Evolutionary conservation across 2,797 vertebrate genomes (phyloP).

Genomic region (Protonibea diacanthus): DNA sequence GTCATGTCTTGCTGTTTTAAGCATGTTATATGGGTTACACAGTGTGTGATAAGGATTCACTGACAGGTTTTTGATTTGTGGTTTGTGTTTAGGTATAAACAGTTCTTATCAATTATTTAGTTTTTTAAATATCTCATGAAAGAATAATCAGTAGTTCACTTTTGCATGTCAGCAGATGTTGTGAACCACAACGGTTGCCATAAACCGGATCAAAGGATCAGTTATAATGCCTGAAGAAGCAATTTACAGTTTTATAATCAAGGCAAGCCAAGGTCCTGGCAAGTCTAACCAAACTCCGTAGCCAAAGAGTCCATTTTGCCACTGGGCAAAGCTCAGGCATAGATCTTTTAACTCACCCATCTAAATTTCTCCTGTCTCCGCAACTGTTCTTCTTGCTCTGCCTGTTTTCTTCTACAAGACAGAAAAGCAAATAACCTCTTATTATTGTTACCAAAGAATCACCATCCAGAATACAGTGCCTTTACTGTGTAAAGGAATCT

Average conservation of each 20-base stretch:
- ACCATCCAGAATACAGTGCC: neutral
- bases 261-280: neutral
- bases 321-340: neutral
- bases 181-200: neutral
- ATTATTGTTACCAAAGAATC: neutral
- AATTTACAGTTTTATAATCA: constrained; percentile 13
- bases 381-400: constrained; percentile 82
- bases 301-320: neutral
- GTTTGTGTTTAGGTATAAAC: neutral
- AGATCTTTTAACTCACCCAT: constrained; percentile 82
- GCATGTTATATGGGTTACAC: neutral
- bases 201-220: constrained; percentile 5
- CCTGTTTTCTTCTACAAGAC: constrained; percentile 84
- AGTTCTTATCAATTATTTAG: neutral
- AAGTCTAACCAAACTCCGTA: neutral
- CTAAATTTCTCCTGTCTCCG: constrained; percentile 82
- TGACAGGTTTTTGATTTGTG: neutral
- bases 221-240: neutral
- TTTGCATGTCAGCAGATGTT: constrained; percentile 11
- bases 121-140: neutral
- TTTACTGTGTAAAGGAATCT: neutral
- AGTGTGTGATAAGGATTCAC: neutral
- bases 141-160: neutral
- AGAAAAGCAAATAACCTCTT: neutral
- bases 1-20: neutral